Base-by-base conservation (phyloP, 2,888 invertebrate genomes). In the Cenopis cana region DNA sequence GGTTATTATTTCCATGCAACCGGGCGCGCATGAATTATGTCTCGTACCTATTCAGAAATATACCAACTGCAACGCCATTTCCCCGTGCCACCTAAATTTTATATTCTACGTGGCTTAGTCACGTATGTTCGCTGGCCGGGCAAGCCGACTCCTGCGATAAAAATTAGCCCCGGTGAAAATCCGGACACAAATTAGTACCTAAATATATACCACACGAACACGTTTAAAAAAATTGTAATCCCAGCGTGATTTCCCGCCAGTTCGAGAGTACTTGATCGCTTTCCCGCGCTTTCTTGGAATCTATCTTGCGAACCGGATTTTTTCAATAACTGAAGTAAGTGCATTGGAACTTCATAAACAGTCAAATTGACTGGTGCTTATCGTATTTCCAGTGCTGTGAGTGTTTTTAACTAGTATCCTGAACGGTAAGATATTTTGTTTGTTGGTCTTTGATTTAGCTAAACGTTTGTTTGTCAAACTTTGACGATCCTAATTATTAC, bases 101-200 rank as follows among this genome's bases (percentile, higher is more conserved):
- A 86, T 86, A 87, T 87, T 82, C 87, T 85, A 89, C 84, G 87
- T 87, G 88, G 80, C 83, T 89, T 90, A 91, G 91, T 91, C 90
- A 90, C 90, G 88, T 84, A 86, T 83, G 82, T 82, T 84, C 87
- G 82, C 80, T 86, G 86, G 88, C 82, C 86, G 87, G 82, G 89
- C 82, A 81, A 85, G 81, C 85, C 82, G 87, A 87, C 87, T 85
- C 79, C 79, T 62, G 85, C 82, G 83, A 83, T 86, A 87, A 85
- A 88, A 88, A 85, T 82, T 85, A 68, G 83, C 82, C 79, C 78
- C 81, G 82, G 80, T 80, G 76, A 77, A 79, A 78, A 80, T 81
- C 79, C 78, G 85, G 79, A 76, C 77, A 80, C 80, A 77, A 24
- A 24, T 79, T 78, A 83, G 78, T 76, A 29, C 2, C 2, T 2